Percentiles rank a stretch among this genome's conserved stretches.
Evolutionary conservation across 2,113 vertebrate genomes (phyloP).

Genomic region (Cottus gobio): DNA sequence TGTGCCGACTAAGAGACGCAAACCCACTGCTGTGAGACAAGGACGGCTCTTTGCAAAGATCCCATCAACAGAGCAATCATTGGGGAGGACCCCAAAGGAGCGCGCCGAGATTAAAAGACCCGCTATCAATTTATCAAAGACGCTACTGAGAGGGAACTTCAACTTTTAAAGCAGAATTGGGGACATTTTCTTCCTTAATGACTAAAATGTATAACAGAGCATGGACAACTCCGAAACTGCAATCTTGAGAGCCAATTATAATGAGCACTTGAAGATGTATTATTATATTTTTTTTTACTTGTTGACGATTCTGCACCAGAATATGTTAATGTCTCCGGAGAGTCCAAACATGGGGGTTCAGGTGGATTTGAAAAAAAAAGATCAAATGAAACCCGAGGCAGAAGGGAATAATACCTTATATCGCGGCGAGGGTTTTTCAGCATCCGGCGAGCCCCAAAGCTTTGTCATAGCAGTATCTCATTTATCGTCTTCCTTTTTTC

Average conservation of each 20-base stretch:
- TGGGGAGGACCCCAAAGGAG: slow-evolving; percentile 56
- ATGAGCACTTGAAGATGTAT: slow-evolving; percentile 33
- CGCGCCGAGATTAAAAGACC: slow-evolving; percentile 67
- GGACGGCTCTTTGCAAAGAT: slow-evolving; percentile 58
- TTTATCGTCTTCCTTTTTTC: slow-evolving; percentile 50
- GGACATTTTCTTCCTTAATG: slow-evolving; percentile 58
- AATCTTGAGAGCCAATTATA: slow-evolving; percentile 48
- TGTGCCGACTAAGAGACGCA: slow-evolving; percentile 27
- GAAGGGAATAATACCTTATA: slow-evolving; percentile 10
- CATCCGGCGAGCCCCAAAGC: slow-evolving; percentile 5
- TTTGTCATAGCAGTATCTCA: slow-evolving; percentile 45
- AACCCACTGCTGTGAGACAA: slow-evolving; percentile 53
- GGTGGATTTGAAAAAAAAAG: slow-evolving; percentile 2
- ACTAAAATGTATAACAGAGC: slow-evolving; percentile 62
- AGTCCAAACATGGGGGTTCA: slow-evolving; percentile 3
- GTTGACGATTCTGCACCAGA: slow-evolving; percentile 11
- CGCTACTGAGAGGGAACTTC: slow-evolving; percentile 55
- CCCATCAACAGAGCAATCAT: slow-evolving; percentile 70
- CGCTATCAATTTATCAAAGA: slow-evolving; percentile 73
- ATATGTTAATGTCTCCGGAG: slow-evolving; percentile 7
- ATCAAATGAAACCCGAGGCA: neutral
- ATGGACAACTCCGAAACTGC: slow-evolving; percentile 34
- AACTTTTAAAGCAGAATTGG: slow-evolving; percentile 66
- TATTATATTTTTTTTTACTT: neutral
- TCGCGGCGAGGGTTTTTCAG: too few species aligned